A percentile compares a stretch with the other conserved stretches of the same genome.
Evolutionary conservation across 2,888 invertebrate genomes (phyloP).

Genomic region (Corbicula japonica): DNA sequence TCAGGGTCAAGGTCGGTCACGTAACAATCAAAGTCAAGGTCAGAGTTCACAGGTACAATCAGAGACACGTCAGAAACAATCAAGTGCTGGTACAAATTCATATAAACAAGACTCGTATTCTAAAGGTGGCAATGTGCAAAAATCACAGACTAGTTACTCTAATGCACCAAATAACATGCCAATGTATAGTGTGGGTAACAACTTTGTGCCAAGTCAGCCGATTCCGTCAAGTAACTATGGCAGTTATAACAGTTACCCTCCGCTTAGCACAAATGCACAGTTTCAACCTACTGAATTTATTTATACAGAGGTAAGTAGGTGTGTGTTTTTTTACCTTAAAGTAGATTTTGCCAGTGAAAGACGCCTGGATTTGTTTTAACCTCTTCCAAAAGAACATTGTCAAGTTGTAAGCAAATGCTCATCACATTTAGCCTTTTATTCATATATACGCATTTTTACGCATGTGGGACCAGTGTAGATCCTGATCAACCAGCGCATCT

Average conservation of each 20-base stretch:
- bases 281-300: slow-evolving; percentile 48
- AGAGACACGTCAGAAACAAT: slow-evolving; percentile 17
- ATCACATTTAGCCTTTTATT: too few relatives aligned
- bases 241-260: slow-evolving; percentile 23
- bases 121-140: slow-evolving; percentile 30
- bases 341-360: too few relatives aligned
- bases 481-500: too few relatives aligned
- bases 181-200: slow-evolving; percentile 42
- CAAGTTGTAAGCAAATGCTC: too few relatives aligned
- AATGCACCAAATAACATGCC: slow-evolving; percentile 24
- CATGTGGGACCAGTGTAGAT: too few relatives aligned
- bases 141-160: slow-evolving; percentile 29
- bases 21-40: slow-evolving; percentile 23
- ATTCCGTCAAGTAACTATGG: slow-evolving; percentile 30
- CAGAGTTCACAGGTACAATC: slow-evolving; percentile 1
- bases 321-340: too few relatives aligned
- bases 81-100: slow-evolving; percentile 29
- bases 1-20: slow-evolving; percentile 14
- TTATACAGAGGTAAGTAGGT: slow-evolving; percentile 50
- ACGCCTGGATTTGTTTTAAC: too few relatives aligned
- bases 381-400: too few relatives aligned
- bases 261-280: slow-evolving; percentile 26
- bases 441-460: too few relatives aligned
- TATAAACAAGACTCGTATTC: slow-evolving; percentile 36
- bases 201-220: slow-evolving; percentile 35